phyloP scores from a whole-genome alignment of 2,888 invertebrate genomes.

The Drosophila mettleri region DNA sequence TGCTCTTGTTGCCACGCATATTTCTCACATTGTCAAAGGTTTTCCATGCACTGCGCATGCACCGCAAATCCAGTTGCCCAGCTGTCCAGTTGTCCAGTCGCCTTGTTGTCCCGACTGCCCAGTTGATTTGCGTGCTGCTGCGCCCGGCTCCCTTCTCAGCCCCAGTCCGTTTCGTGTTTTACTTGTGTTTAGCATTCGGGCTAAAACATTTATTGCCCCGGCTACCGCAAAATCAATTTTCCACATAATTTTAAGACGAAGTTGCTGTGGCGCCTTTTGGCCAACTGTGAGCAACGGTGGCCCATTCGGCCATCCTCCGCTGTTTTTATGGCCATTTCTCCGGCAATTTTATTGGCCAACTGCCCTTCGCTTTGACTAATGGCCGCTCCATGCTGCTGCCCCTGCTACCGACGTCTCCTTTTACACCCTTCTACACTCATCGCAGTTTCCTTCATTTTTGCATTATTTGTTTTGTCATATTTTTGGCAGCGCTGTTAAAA shows the following conservation, averaged over 20 bases:
- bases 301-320: slow-evolving; percentile 42
- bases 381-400: slow-evolving; percentile 37
- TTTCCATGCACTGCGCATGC: slow-evolving; percentile 61
- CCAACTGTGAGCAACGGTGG: slow-evolving; percentile 41
- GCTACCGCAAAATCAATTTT: slow-evolving; percentile 81
- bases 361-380: slow-evolving; percentile 57
- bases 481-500: slow-evolving; percentile 32
- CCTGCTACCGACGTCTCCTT: slow-evolving; percentile 12
- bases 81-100: slow-evolving; percentile 33
- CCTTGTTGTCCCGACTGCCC: slow-evolving; percentile 17
- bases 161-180: slow-evolving; percentile 31
- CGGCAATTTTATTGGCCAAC: slow-evolving; percentile 68
- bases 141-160: neutral
- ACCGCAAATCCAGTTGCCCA: slow-evolving; percentile 48
- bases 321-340: slow-evolving; percentile 64
- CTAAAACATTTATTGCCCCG: slow-evolving; percentile 62
- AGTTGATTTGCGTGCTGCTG: slow-evolving; percentile 26
- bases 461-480: slow-evolving; percentile 42
- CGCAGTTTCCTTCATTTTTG: slow-evolving; percentile 4
- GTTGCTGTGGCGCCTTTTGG: slow-evolving; percentile 23
- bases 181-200: slow-evolving; percentile 62
- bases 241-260: slow-evolving; percentile 51
- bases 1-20: slow-evolving; percentile 58
- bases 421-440: neutral
- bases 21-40: slow-evolving; percentile 73